Evolutionary conservation across 2,113 vertebrate species (phyloP).

Genomic region (Malaclemys terrapin): DNA sequence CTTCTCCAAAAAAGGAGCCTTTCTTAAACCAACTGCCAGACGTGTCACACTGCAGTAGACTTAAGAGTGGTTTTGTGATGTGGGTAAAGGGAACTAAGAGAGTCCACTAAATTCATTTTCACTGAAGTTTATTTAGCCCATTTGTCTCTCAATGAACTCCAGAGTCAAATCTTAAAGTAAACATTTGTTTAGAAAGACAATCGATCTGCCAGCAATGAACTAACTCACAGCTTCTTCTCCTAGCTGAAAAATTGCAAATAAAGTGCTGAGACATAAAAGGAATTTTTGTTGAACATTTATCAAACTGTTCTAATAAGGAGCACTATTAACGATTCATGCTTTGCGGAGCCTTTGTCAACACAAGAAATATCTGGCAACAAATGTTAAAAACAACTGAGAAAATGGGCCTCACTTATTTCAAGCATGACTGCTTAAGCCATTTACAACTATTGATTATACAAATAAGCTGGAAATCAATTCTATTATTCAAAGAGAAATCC

Average conservation of each 20-base stretch:
- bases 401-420: background rate
- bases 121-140: background rate
- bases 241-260: background rate
- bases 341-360: background rate
- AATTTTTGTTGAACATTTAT: background rate
- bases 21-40: background rate
- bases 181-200: background rate
- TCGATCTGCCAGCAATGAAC: background rate
- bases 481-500: background rate
- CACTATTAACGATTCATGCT: background rate
- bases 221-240: background rate
- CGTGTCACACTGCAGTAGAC: rapidly evolving
- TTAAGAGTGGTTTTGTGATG: background rate
- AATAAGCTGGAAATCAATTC: background rate
- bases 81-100: background rate
- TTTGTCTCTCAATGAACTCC: background rate
- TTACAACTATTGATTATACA: background rate
- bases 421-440: background rate
- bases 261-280: background rate
- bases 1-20: background rate
- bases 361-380: background rate
- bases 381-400: background rate
- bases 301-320: background rate
- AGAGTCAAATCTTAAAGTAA: background rate
- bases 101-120: background rate